Conservation (phyloP, 2,797 vertebrate genomes). For the Alca torda region DNA sequence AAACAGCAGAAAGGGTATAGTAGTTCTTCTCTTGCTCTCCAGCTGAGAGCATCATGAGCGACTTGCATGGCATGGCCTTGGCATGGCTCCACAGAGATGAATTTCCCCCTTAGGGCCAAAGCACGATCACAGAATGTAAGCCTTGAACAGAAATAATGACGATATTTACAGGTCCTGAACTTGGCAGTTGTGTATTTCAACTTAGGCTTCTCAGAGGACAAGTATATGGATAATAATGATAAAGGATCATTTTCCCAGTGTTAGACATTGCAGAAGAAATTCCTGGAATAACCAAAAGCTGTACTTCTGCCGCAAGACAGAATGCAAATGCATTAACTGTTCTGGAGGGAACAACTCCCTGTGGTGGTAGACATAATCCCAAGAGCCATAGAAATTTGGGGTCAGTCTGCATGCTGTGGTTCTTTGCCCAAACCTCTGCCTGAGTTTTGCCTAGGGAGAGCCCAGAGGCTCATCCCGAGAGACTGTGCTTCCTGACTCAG, state of each 20-base stretch:
- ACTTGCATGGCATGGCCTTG: not conserved
- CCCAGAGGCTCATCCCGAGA: fast-evolving
- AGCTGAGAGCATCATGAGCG: not conserved
- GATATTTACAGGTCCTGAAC: not conserved
- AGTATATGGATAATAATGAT: not conserved
- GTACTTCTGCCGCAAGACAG: not conserved
- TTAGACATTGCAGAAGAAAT: not conserved
- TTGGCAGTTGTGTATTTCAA: not conserved
- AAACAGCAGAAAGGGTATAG: not conserved
- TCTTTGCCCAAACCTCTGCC: not conserved
- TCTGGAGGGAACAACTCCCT: not conserved
- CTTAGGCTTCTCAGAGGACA: not conserved
- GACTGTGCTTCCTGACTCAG: not conserved
- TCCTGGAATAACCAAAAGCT: not conserved
- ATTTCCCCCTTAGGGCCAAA: not conserved
- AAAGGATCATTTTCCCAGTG: not conserved
- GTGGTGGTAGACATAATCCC: not conserved
- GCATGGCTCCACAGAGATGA: not conserved
- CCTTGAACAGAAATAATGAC: not conserved
- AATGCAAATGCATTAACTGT: not conserved
- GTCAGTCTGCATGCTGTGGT: not conserved
- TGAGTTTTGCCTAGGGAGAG: not conserved
- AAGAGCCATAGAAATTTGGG: not conserved
- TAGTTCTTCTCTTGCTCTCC: not conserved
- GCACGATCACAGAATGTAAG: not conserved